Conservation (phyloP, 92 coral and sea anemone genomes). For the Pocillopora meandrina region DNA sequence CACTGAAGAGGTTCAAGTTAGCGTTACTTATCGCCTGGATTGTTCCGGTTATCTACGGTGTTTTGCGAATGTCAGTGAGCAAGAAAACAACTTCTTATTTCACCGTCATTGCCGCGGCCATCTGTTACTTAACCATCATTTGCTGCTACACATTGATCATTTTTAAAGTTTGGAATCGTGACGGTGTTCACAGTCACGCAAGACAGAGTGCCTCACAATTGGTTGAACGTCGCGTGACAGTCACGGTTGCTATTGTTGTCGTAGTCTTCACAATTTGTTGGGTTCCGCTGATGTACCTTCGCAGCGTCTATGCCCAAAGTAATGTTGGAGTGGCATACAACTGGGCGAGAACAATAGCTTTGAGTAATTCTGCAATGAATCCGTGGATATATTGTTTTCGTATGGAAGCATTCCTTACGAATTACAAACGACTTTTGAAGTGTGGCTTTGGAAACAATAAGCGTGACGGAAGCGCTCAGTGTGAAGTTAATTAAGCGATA, state of each 20-base stretch:
- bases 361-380: constrained; percentile 79
- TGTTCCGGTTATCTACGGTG: constrained; percentile 56
- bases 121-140: constrained; percentile 63
- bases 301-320: constrained; percentile 52
- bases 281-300: constrained; percentile 72
- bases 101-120: constrained; percentile 65
- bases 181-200: constrained; percentile 17
- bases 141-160: constrained; percentile 67
- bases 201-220: constrained; percentile 31
- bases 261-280: constrained; percentile 65
- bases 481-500: constrained; percentile 34
- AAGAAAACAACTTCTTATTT: constrained; percentile 64
- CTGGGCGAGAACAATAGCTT: constrained; percentile 85
- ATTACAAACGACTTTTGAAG: constrained; percentile 63
- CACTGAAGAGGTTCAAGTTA: constrained; percentile 55
- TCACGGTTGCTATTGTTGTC: constrained; percentile 80
- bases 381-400: constrained; percentile 87
- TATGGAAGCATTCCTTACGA: constrained; percentile 72
- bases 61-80: constrained; percentile 63
- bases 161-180: constrained; percentile 71
- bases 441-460: constrained; percentile 59
- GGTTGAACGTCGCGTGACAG: constrained; percentile 84
- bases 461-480: constrained; percentile 33
- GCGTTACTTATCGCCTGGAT: constrained; percentile 58
- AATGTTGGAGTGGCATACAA: constrained; percentile 73